A percentile compares a stretch with the other conserved stretches of the same genome.
Evolutionary conservation across 2,797 vertebrate species (phyloP).

Genomic region (Peromyscus nudipes): DNA sequence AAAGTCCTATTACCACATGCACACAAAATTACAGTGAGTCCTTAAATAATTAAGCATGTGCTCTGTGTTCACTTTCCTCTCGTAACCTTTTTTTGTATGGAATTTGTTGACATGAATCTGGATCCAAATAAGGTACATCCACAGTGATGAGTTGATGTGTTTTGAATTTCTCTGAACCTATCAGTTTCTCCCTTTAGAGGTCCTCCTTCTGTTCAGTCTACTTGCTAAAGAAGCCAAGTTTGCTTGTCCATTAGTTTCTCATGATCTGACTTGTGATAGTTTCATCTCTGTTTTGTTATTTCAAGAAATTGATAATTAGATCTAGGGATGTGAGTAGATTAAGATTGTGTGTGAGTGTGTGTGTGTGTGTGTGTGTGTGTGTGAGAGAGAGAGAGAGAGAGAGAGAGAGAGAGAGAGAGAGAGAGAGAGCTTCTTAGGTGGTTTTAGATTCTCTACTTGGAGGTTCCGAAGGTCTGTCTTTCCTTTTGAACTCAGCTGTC

Average conservation of each 20-base stretch:
- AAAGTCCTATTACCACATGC: background rate
- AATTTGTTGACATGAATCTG: constrained; percentile 57
- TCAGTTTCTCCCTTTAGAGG: constrained; percentile 2
- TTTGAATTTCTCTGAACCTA: constrained; percentile 30
- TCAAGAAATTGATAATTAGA: constrained; percentile 46
- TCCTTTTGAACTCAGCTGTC: constrained; percentile 42
- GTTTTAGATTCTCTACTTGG: background rate
- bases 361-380: background rate
- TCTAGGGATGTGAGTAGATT: background rate
- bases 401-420: too few relatives aligned
- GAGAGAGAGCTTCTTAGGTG: background rate
- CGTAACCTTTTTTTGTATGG: background rate
- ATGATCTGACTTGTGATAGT: constrained; percentile 23
- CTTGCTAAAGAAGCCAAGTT: constrained; percentile 39
- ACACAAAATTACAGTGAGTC: background rate
- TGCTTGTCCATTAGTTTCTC: constrained; percentile 46
- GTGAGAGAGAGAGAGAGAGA: too few relatives aligned
- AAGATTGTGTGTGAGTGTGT: background rate
- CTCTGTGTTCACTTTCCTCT: constrained; percentile 11
- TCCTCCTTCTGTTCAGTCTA: background rate
- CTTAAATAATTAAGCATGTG: constrained; percentile 49
- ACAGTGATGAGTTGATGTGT: background rate
- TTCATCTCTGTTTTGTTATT: constrained; percentile 35
- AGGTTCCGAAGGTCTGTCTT: background rate
- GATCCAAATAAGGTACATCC: background rate